A percentile compares a stretch with the other conserved stretches of the same genome.
phyloP scores from a whole-genome alignment of 2,797 vertebrate genomes.

The Chelon labrosus region DNA sequence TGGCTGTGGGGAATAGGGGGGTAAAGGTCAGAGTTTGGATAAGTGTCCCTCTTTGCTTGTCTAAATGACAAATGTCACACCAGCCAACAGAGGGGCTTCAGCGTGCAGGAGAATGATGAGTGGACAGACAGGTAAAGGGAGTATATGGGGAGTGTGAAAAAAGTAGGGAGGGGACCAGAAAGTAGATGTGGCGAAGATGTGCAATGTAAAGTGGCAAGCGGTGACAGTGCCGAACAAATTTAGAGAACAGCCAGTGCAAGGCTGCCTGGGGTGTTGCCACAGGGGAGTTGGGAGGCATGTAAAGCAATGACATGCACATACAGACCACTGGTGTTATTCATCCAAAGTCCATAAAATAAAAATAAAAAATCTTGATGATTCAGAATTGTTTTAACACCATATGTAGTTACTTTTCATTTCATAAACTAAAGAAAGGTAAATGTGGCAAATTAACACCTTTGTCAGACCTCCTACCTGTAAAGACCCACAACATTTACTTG shows the following conservation, averaged over 20 bases:
- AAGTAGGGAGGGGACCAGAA: conserved; percentile 1
- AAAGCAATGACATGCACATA: conserved; percentile 28
- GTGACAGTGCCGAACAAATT: conserved; percentile 44
- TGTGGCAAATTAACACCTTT: not conserved
- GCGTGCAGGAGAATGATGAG: conserved; percentile 33
- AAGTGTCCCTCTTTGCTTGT: conserved; percentile 54
- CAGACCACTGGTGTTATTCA: conserved; percentile 14
- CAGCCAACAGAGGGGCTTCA: conserved; percentile 37
- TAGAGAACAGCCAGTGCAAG: conserved; percentile 32
- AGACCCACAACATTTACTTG: not conserved
- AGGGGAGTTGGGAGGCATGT: conserved; percentile 34
- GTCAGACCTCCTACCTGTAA: rapidly evolving
- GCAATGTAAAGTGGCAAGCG: conserved; percentile 50
- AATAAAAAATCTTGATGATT: not conserved
- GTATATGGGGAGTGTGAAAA: not conserved
- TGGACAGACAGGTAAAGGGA: conserved; percentile 19
- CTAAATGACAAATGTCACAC: conserved; percentile 80
- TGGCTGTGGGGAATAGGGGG: conserved; percentile 32
- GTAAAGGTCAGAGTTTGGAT: conserved; percentile 80
- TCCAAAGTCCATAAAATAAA: not conserved
- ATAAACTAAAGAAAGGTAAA: not conserved
- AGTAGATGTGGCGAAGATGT: conserved; percentile 23
- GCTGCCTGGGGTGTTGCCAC: conserved; percentile 32
- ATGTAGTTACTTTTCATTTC: not conserved
- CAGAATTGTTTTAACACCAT: not conserved